Evolutionary conservation across 2,113 vertebrate genomes (phyloP).

Genomic region (Arvicanthis niloticus): DNA sequence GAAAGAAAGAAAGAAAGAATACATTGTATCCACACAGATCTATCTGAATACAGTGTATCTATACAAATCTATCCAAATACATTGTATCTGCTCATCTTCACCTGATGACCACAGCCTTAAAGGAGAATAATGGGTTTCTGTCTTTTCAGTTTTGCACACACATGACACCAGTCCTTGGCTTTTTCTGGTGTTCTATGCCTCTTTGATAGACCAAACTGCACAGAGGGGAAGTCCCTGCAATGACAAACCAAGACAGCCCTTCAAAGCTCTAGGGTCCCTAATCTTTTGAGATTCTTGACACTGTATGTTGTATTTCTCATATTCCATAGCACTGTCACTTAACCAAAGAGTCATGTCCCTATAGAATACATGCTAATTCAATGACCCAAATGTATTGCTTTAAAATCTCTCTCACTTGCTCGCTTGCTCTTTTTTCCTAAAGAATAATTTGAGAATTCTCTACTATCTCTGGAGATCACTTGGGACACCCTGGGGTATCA

Average conservation of each 20-base stretch:
- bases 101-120: neutral
- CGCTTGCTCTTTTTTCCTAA: neutral
- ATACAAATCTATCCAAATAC: too few relatives aligned
- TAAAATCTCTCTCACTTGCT: neutral
- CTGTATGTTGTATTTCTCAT: neutral
- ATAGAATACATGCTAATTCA: neutral
- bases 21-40: too few relatives aligned
- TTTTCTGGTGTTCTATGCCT: neutral
- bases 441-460: slow-evolving; percentile 62
- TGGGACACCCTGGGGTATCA: slow-evolving; percentile 40
- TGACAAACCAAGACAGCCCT: neutral
- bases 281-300: neutral
- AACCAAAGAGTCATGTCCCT: neutral
- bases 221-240: neutral
- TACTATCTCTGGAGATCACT: slow-evolving; percentile 62
- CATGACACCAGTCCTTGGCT: neutral
- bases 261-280: neutral
- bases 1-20: too few relatives aligned
- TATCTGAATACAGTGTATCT: neutral
- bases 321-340: neutral
- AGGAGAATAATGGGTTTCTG: neutral
- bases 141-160: neutral
- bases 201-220: neutral
- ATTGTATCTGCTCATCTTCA: neutral
- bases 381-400: slow-evolving; percentile 30